Percentiles rank a stretch among this genome's conserved stretches.
These are phyloP conservation scores for Beaufortia kweichowensis DNA, from an alignment of 2,113 vertebrate species.

Conservation along the genomic window DNA sequence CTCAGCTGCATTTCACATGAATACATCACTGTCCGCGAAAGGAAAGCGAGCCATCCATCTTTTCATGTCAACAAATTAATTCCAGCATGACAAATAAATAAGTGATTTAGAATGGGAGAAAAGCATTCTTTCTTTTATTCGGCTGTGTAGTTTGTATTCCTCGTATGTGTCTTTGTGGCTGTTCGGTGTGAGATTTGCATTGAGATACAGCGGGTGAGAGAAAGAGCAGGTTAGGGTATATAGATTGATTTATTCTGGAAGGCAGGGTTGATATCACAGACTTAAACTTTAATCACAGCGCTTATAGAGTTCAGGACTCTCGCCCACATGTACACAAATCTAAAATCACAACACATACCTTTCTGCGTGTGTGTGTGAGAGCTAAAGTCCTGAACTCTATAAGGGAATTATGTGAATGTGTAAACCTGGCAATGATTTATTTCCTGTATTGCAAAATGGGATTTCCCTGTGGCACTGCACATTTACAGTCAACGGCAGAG, in stretches of 20 bases:
- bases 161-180: slow-evolving; percentile 25
- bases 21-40: slow-evolving; percentile 46
- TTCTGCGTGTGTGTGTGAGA: background rate
- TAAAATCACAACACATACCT: slow-evolving; percentile 4
- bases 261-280: slow-evolving; percentile 44
- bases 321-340: background rate
- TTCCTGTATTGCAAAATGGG: background rate
- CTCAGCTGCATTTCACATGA: slow-evolving; percentile 24
- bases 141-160: slow-evolving; percentile 39
- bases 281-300: slow-evolving; percentile 59
- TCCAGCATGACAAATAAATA: slow-evolving; percentile 53
- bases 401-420: too few species aligned
- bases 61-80: slow-evolving; percentile 42
- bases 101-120: slow-evolving; percentile 13
- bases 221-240: slow-evolving; percentile 8
- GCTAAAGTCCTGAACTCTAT: background rate
- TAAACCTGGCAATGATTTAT: background rate
- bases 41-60: slow-evolving; percentile 51
- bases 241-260: slow-evolving; percentile 57
- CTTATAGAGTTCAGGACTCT: slow-evolving; percentile 42
- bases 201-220: slow-evolving; percentile 21
- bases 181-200: slow-evolving; percentile 36
- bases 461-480: slow-evolving; percentile 1
- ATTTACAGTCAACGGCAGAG: background rate
- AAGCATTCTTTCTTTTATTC: slow-evolving; percentile 27